Evolutionary conservation across 2,797 vertebrate species (phyloP), one percentile per base, ranked within the genome.

Genomic region (Sternarchorhynchus goeldii): DNA sequence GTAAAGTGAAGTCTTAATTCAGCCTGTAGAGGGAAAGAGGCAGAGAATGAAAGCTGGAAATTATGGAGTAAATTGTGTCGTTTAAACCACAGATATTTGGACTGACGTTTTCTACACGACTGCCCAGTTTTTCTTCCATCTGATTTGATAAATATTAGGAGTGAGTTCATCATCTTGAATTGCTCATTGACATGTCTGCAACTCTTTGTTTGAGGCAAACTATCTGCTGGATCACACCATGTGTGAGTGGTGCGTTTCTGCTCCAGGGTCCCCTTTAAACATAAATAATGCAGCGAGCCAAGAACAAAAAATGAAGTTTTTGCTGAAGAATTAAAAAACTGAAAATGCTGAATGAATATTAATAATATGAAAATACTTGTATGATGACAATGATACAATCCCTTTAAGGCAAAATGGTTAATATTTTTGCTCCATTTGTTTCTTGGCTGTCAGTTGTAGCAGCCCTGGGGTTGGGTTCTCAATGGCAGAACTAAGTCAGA

Each of bases 401-500:
- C 32, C 18, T 8, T 10, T 20, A 17, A 16, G 50, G 1, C 39
- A 16, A 17, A 29, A 17, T 2, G 18, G 50, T 56, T 1, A 12
- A 18, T 36, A 45, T 20, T 71, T 45, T 57, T 20, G 17, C 53
- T 36, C 60, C 59, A 32, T 7, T 50, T 56, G 45, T 63, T 14
- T 36, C 16, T 65, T 45, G 5, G 50, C 53, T 69, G 63, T 70
- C 18, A 25, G 31, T 45, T 1, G 14, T n/a, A 10, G 58, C 32
- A 29, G 59, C 59, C 39, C 39, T 5, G 4, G 58, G 59, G 29
- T n/a, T 10, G 68, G 29, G 53, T 79, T 31, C 73, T 20, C 39
- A 73, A 63, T 5, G 83, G 82, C 79, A 75, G 78, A 77, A 80
- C 10, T 25, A 73, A 82, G 81, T 77, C 55, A 84, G 73, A 73